Evolutionary conservation across 2,797 vertebrate species (phyloP).

Genomic region (Notolabrus celidotus): DNA sequence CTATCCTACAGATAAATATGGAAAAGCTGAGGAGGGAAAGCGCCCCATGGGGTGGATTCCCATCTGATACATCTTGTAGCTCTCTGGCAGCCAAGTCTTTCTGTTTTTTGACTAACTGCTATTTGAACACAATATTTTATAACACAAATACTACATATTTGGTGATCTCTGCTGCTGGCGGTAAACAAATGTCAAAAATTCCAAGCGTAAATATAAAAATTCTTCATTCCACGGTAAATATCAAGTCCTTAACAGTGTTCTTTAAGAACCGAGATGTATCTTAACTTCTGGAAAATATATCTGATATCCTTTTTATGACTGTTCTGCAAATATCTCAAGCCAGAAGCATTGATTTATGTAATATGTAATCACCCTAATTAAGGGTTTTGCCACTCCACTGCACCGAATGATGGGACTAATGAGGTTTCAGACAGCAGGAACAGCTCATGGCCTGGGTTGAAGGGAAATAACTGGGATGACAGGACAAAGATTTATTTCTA

Average conservation of each 20-base stretch:
- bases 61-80: constrained; percentile 19
- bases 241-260: no score
- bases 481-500: background rate
- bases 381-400: background rate
- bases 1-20: constrained; percentile 62
- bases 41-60: constrained; percentile 18
- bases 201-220: no score
- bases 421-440: background rate
- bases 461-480: background rate
- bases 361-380: background rate
- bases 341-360: background rate
- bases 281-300: background rate
- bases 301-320: background rate
- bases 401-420: background rate
- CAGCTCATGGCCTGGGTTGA: no score
- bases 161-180: no score
- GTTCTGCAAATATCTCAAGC: background rate
- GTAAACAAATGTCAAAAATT: no score
- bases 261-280: background rate
- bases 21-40: constrained; percentile 38
- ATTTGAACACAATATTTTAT: background rate
- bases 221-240: no score
- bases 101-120: no score
- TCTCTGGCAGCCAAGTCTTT: background rate
- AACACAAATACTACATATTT: background rate